A percentile compares a stretch with the other conserved stretches of the same genome.
These are phyloP conservation scores for Halictus rubicundus DNA, from an alignment of 1,140 invertebrate species.

Conservation along the genomic window DNA sequence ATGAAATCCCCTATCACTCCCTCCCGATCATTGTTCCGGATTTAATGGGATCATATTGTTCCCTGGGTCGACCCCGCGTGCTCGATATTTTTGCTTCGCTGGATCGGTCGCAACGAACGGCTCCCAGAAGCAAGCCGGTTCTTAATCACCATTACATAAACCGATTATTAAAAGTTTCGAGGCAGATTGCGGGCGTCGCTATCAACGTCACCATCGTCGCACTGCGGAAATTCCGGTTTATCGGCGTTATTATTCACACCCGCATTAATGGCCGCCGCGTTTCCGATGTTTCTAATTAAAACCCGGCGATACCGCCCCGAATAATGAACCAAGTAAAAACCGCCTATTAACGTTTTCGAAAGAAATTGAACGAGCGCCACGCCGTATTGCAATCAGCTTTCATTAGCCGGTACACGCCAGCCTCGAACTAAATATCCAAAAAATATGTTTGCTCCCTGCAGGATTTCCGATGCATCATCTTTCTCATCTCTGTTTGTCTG, in stretches of 20 bases:
- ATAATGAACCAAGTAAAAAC: neutral
- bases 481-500: neutral
- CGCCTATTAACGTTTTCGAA: neutral
- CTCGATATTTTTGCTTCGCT: too few species aligned
- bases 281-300: conserved; percentile 20
- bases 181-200: neutral
- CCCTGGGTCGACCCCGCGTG: too few species aligned
- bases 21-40: neutral
- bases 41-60: neutral
- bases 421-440: neutral
- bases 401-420: neutral
- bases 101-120: too few species aligned
- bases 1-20: neutral
- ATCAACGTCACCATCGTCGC: neutral
- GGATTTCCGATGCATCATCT: neutral
- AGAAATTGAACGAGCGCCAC: neutral
- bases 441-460: neutral
- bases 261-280: neutral
- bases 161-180: neutral
- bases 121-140: neutral
- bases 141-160: neutral
- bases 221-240: neutral
- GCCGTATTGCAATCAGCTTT: neutral
- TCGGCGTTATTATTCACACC: neutral
- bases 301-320: too few species aligned